These are phyloP conservation scores for Chirona hameri DNA, from an alignment of 2,888 invertebrate species.

Conservation along the genomic window DNA sequence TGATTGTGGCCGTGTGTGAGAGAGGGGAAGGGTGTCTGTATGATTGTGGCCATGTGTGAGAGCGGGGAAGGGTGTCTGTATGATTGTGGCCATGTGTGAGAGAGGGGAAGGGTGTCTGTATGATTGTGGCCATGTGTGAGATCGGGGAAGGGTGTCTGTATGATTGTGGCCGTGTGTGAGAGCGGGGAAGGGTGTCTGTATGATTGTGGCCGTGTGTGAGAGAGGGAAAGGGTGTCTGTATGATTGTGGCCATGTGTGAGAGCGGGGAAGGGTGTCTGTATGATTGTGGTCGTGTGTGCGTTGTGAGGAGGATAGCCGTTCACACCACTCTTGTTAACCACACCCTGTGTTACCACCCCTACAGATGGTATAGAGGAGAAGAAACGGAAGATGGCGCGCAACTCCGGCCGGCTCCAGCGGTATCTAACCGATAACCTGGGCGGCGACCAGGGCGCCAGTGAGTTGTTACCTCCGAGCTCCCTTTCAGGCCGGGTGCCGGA, in stretches of 20 bases:
- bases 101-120: not conserved
- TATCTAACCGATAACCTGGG: conserved; percentile 7
- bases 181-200: not conserved
- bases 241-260: not conserved
- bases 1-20: not conserved
- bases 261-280: not conserved
- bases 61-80: not conserved
- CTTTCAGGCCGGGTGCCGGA: not conserved
- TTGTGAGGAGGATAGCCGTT: too few species aligned
- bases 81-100: not conserved
- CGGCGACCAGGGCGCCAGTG: not conserved
- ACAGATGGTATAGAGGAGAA: conserved; percentile 22
- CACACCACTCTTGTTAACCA: not conserved
- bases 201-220: not conserved
- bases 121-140: not conserved
- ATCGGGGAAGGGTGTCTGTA: not conserved
- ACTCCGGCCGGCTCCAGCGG: not conserved
- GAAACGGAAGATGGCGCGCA: conserved; percentile 22
- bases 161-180: not conserved
- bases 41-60: not conserved
- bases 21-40: not conserved
- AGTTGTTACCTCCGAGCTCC: not conserved
- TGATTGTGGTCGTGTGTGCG: too few species aligned
- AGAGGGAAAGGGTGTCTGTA: not conserved
- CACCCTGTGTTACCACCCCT: not conserved